Evolutionary conservation across 2,113 vertebrate species (phyloP).

Genomic region (Pelmatolapia mariae): DNA sequence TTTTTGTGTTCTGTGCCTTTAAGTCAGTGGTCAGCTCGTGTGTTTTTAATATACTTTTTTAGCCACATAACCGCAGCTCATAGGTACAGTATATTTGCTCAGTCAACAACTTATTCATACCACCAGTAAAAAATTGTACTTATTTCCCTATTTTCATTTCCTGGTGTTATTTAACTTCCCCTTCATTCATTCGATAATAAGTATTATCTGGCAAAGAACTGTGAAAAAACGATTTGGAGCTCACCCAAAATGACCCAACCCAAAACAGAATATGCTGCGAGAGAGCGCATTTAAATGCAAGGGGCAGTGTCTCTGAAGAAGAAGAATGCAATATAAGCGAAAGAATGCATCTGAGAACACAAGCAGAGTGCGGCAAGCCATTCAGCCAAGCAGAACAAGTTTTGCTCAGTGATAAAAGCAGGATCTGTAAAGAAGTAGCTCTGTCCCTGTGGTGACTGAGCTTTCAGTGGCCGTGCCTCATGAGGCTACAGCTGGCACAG

Average conservation of each 20-base stretch:
- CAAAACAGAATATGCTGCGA: conserved; percentile 10
- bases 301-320: background rate
- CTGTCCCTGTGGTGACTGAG: conserved; percentile 22
- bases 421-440: conserved; percentile 16
- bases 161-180: conserved; percentile 36
- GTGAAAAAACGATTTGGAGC: conserved; percentile 19
- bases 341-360: background rate
- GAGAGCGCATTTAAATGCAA: conserved; percentile 24
- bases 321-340: background rate
- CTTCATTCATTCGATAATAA: conserved; percentile 14
- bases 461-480: conserved; percentile 13
- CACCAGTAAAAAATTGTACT: background rate
- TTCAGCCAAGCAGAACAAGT: background rate
- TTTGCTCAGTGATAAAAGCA: conserved; percentile 22
- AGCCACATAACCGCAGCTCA: background rate
- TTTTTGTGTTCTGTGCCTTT: background rate
- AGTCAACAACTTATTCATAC: background rate
- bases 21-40: background rate
- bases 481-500: conserved; percentile 49
- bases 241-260: background rate
- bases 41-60: background rate
- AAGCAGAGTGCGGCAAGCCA: background rate
- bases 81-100: background rate
- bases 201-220: conserved; percentile 11
- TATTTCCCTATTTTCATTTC: conserved; percentile 55